phyloP scores from a whole-genome alignment of 1,140 invertebrate genomes.

The Apis laboriosa region DNA sequence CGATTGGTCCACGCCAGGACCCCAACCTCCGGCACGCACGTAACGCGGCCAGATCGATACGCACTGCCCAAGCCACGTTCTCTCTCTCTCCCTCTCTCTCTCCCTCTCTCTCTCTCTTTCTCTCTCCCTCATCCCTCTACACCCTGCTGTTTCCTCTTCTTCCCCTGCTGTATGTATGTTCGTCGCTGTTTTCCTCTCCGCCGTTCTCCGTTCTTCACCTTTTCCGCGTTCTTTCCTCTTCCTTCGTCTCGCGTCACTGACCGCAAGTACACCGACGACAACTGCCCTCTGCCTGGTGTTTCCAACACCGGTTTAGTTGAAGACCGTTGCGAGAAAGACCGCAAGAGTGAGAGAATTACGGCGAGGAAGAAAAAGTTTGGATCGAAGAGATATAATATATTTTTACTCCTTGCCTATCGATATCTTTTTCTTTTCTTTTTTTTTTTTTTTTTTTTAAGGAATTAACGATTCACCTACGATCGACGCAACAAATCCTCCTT shows the following conservation, averaged over 20 bases:
- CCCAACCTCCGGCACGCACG: constrained; percentile 78
- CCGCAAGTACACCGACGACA: constrained; percentile 12
- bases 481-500: too few species aligned
- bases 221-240: not conserved
- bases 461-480: too few species aligned
- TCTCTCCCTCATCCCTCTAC: constrained; percentile 30
- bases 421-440: too few species aligned
- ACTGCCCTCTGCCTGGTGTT: constrained; percentile 44
- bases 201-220: constrained; percentile 5
- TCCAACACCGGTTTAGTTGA: not conserved
- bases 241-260: constrained; percentile 28
- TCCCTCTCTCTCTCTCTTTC: not conserved
- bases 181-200: constrained; percentile 12
- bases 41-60: constrained; percentile 80
- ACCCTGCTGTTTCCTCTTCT: constrained; percentile 11
- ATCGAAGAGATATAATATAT: too few species aligned
- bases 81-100: constrained; percentile 59
- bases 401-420: too few species aligned
- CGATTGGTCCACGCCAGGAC: constrained; percentile 78
- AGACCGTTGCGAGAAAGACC: not conserved
- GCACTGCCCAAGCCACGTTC: constrained; percentile 79
- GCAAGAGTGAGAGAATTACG: not conserved
- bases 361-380: not conserved
- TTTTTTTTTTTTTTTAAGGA: too few species aligned
- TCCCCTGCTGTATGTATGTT: not conserved